These are phyloP conservation scores for Pitta sordida DNA, from an alignment of 2,113 vertebrate genomes.

Conservation along the genomic window DNA sequence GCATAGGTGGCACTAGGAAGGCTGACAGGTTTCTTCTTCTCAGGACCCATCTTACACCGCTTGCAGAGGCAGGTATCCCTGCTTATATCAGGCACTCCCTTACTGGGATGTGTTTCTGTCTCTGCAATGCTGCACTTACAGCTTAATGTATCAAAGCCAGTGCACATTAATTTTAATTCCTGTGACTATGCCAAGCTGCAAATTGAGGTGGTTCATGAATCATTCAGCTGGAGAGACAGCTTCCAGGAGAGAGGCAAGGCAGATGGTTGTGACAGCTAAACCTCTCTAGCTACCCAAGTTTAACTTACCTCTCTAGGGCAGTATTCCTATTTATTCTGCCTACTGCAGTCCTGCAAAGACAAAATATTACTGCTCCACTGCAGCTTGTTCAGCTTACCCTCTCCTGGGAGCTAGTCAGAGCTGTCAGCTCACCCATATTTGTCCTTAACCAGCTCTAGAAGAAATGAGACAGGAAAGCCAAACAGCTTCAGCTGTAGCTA, in stretches of 20 bases:
- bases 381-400: neutral
- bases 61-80: neutral
- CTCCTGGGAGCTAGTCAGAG: neutral
- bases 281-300: neutral
- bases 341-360: neutral
- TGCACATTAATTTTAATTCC: conserved; percentile 34
- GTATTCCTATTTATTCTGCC: neutral
- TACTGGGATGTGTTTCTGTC: neutral
- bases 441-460: neutral
- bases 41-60: neutral
- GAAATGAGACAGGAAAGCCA: neutral
- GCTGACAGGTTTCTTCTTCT: neutral
- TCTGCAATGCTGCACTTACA: conserved; percentile 4
- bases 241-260: neutral
- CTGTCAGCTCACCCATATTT: neutral
- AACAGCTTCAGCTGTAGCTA: neutral
- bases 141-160: neutral
- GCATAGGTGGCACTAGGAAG: neutral
- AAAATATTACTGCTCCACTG: neutral
- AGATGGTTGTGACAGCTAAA: neutral
- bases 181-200: neutral
- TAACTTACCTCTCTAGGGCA: neutral
- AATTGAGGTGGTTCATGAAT: conserved; percentile 45
- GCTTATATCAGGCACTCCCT: neutral
- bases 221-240: neutral